phyloP scores from a whole-genome alignment of 2,113 vertebrate genomes.

The Regulus satrapa region DNA sequence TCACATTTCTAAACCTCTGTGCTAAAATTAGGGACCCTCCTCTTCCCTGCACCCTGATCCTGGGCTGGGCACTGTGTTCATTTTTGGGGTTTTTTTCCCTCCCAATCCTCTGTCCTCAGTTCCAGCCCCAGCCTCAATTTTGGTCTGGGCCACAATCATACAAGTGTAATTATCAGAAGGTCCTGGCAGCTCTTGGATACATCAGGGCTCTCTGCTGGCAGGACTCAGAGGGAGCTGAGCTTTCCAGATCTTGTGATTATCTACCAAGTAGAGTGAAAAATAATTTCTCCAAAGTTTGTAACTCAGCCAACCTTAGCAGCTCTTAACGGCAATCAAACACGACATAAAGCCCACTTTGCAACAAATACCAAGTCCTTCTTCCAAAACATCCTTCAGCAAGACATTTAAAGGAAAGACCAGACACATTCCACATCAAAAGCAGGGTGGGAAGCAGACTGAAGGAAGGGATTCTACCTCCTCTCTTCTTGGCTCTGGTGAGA shows the following conservation, averaged over 20 bases:
- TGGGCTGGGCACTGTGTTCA: neutral
- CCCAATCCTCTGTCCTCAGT: neutral
- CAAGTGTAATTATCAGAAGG: neutral
- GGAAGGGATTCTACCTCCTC: neutral
- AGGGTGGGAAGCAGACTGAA: neutral
- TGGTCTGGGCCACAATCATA: neutral
- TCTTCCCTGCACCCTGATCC: neutral
- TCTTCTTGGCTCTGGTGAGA: neutral
- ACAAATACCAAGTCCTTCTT: neutral
- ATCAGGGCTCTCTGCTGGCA: neutral
- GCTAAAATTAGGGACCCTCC: neutral
- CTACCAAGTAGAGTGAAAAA: neutral
- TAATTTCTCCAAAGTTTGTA: neutral
- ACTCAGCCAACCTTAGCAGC: neutral
- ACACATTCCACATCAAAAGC: neutral
- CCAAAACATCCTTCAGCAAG: neutral
- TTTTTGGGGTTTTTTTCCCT: accelerated
- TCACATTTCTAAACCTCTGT: neutral
- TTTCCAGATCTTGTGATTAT: neutral
- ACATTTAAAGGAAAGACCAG: neutral
- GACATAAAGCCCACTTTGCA: neutral
- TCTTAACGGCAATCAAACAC: neutral
- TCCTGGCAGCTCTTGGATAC: neutral
- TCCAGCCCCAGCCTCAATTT: neutral
- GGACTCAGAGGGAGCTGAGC: neutral